Conservation (phyloP, 2,888 invertebrate species). For the Drosophila paramelanica region DNA sequence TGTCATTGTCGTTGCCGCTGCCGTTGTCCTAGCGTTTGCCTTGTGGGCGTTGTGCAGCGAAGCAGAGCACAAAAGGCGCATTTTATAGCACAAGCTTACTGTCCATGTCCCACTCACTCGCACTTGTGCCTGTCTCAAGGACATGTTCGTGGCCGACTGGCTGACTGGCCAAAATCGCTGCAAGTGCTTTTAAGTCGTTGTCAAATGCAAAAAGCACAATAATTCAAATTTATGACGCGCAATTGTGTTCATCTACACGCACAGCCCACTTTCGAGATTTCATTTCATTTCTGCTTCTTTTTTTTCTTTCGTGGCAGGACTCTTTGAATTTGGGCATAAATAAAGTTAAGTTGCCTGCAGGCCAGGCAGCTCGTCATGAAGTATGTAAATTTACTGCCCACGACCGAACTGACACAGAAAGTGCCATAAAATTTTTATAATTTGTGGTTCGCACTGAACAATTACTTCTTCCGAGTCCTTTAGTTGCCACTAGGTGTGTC, state of each 20-base stretch:
- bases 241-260: conserved; percentile 79
- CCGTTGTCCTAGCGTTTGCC: conserved; percentile 52
- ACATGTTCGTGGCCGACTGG: conserved; percentile 70
- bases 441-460: conserved; percentile 73
- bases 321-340: conserved; percentile 66
- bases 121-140: conserved; percentile 67
- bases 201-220: conserved; percentile 81
- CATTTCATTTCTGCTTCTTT: conserved; percentile 14
- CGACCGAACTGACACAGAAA: conserved; percentile 60
- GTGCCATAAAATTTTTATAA: conserved; percentile 74
- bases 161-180: conserved; percentile 74
- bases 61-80: conserved; percentile 57
- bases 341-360: conserved; percentile 67
- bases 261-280: conserved; percentile 52
- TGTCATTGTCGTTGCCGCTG: conserved; percentile 22
- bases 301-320: conserved; percentile 3
- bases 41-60: conserved; percentile 64
- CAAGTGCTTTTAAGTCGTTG: conserved; percentile 81
- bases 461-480: conserved; percentile 56
- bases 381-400: conserved; percentile 74
- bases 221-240: conserved; percentile 80
- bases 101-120: conserved; percentile 9
- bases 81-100: conserved; percentile 40
- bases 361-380: conserved; percentile 65
- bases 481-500: conserved; percentile 44